Evolutionary conservation across 1,140 invertebrate species (phyloP).

Genomic region (Oscheius sp.): DNA sequence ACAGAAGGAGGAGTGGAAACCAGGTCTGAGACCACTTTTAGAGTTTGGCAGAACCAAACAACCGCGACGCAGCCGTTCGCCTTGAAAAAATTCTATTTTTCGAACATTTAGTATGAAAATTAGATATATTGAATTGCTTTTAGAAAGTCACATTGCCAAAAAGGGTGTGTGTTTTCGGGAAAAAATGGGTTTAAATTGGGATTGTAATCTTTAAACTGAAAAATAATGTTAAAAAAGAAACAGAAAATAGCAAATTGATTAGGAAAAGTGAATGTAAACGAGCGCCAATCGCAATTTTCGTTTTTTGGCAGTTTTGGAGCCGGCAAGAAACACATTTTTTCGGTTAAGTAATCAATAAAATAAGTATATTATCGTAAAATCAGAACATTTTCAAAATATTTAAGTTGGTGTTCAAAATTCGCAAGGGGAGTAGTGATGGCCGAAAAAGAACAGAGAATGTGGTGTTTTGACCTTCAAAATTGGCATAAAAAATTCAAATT

Average conservation of each 20-base stretch:
- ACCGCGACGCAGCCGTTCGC: no score
- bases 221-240: neutral
- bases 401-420: neutral
- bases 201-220: neutral
- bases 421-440: neutral
- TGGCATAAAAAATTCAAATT: neutral
- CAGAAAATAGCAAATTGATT: neutral
- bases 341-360: neutral
- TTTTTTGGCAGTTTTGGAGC: neutral
- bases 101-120: neutral
- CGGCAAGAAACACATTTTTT: neutral
- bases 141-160: neutral
- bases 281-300: neutral
- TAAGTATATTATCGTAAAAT: neutral
- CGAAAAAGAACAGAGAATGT: no score
- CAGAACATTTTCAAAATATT: neutral
- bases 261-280: no score
- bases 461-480: no score
- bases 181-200: neutral
- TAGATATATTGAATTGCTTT: neutral
- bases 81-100: neutral
- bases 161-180: neutral
- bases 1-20: neutral
- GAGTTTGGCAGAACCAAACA: neutral
- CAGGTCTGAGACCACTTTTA: neutral